Evolutionary conservation across 92 coral and sea anemone genomes (phyloP), one percentile per base, ranked within the genome.

Genomic region (Zoanthus sociatus): DNA sequence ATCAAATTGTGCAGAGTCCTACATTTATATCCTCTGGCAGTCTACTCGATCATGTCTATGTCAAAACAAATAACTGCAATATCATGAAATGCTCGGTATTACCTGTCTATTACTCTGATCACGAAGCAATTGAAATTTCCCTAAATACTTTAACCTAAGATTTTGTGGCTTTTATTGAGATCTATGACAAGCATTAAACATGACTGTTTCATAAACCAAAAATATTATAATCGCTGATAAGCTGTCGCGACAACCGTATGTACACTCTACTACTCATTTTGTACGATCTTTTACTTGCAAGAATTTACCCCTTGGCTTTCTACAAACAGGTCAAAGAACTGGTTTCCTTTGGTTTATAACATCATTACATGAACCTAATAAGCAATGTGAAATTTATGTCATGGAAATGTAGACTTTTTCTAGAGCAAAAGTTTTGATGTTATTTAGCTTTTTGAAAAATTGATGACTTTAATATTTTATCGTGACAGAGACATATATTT

Each of bases 1-100:
- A 16, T 16, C 77, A 83, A 68, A 60, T 83, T 67, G 87, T 83
- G 44, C 78, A 83, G 53, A 67, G 75, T 68, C 77, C 78, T 68
- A 83, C 87, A 46, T 83, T 83, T 83, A 18, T 83, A 21, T 83
- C 87, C 48, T 47, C 87, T 68, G 87, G 78, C 48, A 83, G 87
- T 83, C 26, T 69, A 82, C 45, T 69, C 37, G 73, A 69, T 26
- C 73, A 69, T 69, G 73, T 69, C 15, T 69, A 20, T 69, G 73
- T 69, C 32, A 69, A 32, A 69, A 32, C 33, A 69, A 69, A 69
- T 69, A 21, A 69, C 73, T 21, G 73, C 73, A 69, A 32, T 69
- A 0, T 69, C 45, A 32, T 69, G 7, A 69, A 69, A 69, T 69
- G 73, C 73, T 21, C 73, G 45, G 73, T 69, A 69, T 69, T 69